Conservation (phyloP, 2,888 invertebrate species). For the Nemapogon koenigi region DNA sequence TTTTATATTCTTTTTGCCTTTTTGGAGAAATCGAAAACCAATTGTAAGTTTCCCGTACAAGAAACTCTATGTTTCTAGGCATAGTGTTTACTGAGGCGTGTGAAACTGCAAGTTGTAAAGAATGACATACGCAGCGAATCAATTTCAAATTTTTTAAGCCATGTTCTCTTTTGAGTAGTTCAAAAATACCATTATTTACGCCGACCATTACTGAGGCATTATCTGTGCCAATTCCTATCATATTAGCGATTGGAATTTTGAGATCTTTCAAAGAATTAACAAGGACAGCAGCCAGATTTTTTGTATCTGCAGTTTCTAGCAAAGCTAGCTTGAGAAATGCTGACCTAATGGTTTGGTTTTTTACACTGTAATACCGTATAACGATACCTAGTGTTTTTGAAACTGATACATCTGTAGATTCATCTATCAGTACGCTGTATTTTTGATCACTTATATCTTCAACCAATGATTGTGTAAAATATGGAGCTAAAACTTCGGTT, state of each 20-base stretch:
- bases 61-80: background rate
- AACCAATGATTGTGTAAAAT: conserved; percentile 13
- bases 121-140: background rate
- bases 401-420: conserved; percentile 11
- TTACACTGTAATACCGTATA: conserved; percentile 11
- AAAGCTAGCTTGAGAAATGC: conserved; percentile 8
- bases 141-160: conserved; percentile 7
- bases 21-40: background rate
- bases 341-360: conserved; percentile 2
- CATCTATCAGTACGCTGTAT: conserved; percentile 11
- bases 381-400: conserved; percentile 11
- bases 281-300: conserved; percentile 7
- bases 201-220: conserved; percentile 24
- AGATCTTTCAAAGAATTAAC: conserved; percentile 8
- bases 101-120: background rate
- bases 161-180: conserved; percentile 16
- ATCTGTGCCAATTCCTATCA: conserved; percentile 20
- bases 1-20: background rate
- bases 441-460: conserved; percentile 12
- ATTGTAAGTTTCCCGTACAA: background rate
- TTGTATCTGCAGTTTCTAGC: conserved; percentile 11
- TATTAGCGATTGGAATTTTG: conserved; percentile 9
- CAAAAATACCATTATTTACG: conserved; percentile 19
- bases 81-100: background rate
- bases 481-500: conserved; percentile 14